Percentiles rank a stretch among this genome's conserved stretches.
phyloP scores from a whole-genome alignment of 2,113 vertebrate genomes.

The Carassius auratus region DNA sequence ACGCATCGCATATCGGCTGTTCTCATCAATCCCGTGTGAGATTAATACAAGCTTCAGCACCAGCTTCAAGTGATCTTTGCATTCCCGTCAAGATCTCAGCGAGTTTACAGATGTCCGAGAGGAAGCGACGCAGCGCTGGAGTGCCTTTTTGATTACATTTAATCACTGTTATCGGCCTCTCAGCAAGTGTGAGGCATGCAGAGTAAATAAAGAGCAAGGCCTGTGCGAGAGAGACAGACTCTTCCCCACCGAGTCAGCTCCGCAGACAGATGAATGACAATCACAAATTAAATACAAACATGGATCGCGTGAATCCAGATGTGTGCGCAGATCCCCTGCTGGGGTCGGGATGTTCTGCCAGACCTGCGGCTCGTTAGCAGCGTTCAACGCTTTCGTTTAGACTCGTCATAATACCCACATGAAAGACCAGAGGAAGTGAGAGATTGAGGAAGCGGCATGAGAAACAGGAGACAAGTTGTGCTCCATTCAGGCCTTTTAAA shows the following conservation, averaged over 20 bases:
- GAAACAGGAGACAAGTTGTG: slow-evolving; percentile 43
- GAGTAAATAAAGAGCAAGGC: slow-evolving; percentile 11
- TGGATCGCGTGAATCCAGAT: slow-evolving; percentile 46
- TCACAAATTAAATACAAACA: slow-evolving; percentile 61
- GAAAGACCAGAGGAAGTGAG: neutral
- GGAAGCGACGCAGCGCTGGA: slow-evolving; percentile 9
- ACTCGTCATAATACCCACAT: slow-evolving; percentile 35
- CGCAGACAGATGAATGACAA: slow-evolving; percentile 61
- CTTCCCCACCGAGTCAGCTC: slow-evolving; percentile 38
- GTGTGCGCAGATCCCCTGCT: slow-evolving; percentile 19
- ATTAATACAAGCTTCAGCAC: neutral
- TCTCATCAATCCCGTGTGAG: neutral
- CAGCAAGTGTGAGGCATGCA: neutral
- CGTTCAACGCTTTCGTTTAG: slow-evolving; percentile 46
- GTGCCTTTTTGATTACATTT: slow-evolving; percentile 34
- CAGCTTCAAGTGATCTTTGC: neutral
- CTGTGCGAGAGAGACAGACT: slow-evolving; percentile 14
- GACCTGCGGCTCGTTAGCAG: slow-evolving; percentile 46
- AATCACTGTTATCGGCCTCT: slow-evolving; percentile 46
- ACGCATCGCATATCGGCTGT: neutral
- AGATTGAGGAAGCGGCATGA: neutral
- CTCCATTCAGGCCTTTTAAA: neutral
- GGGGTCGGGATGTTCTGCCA: slow-evolving; percentile 46
- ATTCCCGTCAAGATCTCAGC: neutral
- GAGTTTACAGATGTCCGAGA: slow-evolving; percentile 26